Percentiles rank a stretch among this genome's conserved stretches.
phyloP scores from a whole-genome alignment of 1,140 invertebrate genomes.

The Sitophilus oryzae region DNA sequence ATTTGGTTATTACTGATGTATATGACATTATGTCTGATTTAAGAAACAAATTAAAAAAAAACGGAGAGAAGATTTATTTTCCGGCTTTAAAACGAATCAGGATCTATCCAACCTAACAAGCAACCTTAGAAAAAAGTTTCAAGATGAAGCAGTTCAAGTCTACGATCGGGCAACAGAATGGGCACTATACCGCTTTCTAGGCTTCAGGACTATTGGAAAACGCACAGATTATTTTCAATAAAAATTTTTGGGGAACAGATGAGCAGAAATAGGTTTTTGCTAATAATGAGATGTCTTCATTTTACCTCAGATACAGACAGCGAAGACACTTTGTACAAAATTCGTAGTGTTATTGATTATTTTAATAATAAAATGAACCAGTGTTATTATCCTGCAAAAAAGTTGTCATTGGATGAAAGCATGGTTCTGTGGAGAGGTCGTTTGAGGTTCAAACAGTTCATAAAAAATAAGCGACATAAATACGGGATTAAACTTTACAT shows the following conservation, averaged over 20 bases:
- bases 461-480: constrained; percentile 22
- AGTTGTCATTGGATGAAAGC: constrained; percentile 28
- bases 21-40: too few relatives aligned
- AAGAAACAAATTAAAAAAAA: too few relatives aligned
- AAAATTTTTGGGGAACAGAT: neutral
- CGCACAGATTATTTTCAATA: neutral
- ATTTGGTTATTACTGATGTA: too few relatives aligned
- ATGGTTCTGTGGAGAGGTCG: constrained; percentile 25
- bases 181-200: neutral
- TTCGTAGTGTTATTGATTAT: constrained; percentile 13
- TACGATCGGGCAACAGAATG: too few relatives aligned
- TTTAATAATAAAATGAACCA: constrained; percentile 29
- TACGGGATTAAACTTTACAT: constrained; percentile 22
- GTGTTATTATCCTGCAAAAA: constrained; percentile 23
- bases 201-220: neutral
- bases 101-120: too few relatives aligned
- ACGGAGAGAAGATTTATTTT: too few relatives aligned
- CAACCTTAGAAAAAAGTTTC: too few relatives aligned
- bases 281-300: neutral
- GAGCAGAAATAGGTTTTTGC: neutral
- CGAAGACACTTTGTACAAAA: neutral
- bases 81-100: too few relatives aligned
- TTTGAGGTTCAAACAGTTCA: constrained; percentile 18
- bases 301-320: neutral
- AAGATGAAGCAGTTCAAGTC: too few relatives aligned